Evolutionary conservation across 2,113 vertebrate species (phyloP), one percentile per base, ranked within the genome.

Genomic region (Oplegnathus fasciatus): DNA sequence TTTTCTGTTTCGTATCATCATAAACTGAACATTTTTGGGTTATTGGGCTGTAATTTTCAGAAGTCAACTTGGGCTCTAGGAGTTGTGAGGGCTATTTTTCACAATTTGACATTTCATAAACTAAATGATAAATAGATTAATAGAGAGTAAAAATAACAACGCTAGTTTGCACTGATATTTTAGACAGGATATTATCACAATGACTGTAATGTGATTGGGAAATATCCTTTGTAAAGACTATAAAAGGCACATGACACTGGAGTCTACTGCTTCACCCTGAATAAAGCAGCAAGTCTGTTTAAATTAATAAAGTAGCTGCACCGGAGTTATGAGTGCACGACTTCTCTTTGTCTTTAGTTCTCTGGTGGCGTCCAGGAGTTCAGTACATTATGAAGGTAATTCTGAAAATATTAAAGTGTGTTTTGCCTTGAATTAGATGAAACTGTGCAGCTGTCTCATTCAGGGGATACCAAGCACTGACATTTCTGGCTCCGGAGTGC

Each of bases 371-470:
- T 78, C 52, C 55, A 24, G 73, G 58, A 82, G 61, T 55, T 37
- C 71, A 65, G 37, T 61, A 78, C 83, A 75, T 84, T 70, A 78
- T 89, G 67, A 78, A 86, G 55, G 66, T 67, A 65, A 83, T 88
- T 85, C 78, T 46, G 71, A 77, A 78, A 77, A 80, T 80, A 86
- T 86, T 84, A 78, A 82, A 88, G 82, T 86, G 87, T 73, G 50
- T 84, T 86, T 75, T 76, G 65, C 37, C 67, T 37, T 88, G 79
- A 83, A 80, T 88, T 62, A 74, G 71, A 84, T 84, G 83, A 42
- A 20, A 37, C 28, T 20, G 28, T 30, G 52, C 18, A 71, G 70
- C 78, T 37, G 83, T 86, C 68, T 89, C 80, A 73, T 73, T 79
- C 67, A 37, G 78, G 18, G 52, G 62, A 83, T 54, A 64, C 37